Conservation (phyloP, 2,797 vertebrate species). For the Onychomys arenicola region DNA sequence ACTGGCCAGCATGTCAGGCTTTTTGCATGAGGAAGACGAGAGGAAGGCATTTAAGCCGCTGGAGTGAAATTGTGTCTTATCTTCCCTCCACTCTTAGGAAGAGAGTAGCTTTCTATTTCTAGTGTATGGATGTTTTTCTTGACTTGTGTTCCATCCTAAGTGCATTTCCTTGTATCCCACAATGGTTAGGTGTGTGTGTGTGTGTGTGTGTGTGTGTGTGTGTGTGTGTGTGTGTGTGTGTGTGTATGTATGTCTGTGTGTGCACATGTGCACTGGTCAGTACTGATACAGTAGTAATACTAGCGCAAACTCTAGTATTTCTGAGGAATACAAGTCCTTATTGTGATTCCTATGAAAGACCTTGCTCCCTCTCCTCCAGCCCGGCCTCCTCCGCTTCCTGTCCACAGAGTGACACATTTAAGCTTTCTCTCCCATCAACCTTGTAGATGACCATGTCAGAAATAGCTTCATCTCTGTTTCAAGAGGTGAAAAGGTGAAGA, state of each 20-base stretch:
- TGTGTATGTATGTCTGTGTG: neutral
- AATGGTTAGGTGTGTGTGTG: neutral
- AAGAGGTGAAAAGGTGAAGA: neutral
- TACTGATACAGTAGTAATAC: no score
- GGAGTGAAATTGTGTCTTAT: neutral
- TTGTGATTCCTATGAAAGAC: neutral
- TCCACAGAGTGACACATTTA: neutral
- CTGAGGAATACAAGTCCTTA: neutral
- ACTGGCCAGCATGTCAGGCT: neutral
- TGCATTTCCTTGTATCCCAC: neutral
- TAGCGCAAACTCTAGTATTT: neutral
- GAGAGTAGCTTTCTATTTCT: neutral
- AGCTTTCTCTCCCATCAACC: neutral
- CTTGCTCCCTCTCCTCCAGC: neutral
- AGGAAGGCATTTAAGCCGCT: neutral
- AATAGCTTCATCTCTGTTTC: neutral
- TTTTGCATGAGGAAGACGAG: neutral
- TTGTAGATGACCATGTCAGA: neutral
- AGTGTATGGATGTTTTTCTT: neutral
- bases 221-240: neutral
- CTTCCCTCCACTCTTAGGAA: conserved; percentile 1
- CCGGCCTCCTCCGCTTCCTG: neutral
- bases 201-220: neutral
- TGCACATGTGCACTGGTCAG: neutral
- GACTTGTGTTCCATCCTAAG: neutral